A percentile compares a stretch with the other conserved stretches of the same genome.
phyloP scores from a whole-genome alignment of 2,113 vertebrate species.

The Pelmatolapia mariae region DNA sequence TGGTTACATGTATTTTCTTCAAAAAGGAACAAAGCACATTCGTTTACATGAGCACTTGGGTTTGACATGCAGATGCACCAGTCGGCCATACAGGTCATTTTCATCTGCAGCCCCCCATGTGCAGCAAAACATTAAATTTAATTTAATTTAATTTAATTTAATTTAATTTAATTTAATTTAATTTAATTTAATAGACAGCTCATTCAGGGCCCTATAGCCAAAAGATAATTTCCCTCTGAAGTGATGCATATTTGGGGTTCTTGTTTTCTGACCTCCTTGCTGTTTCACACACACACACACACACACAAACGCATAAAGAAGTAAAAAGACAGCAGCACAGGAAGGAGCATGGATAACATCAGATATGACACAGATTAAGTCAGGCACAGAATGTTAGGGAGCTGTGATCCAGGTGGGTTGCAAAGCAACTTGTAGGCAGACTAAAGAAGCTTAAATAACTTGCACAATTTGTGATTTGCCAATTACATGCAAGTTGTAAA shows the following conservation, averaged over 20 bases:
- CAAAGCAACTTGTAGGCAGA: background rate
- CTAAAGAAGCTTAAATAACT: background rate
- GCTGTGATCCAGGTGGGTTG: background rate
- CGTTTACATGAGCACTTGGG: background rate
- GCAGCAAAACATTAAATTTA: background rate
- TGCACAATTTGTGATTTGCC: background rate
- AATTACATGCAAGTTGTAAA: background rate
- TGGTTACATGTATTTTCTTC: background rate
- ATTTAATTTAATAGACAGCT: fast-evolving
- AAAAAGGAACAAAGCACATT: background rate
- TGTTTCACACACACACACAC: fast-evolving
- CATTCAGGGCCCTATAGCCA: background rate
- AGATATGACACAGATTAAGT: background rate
- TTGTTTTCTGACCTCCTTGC: background rate
- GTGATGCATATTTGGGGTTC: background rate
- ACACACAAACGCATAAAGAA: fast-evolving
- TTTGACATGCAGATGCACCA: fast-evolving
- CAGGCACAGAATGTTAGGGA: background rate
- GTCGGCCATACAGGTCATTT: background rate
- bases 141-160: background rate
- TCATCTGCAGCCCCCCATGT: background rate
- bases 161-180: too few relatives aligned
- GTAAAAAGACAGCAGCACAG: background rate
- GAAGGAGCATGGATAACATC: fast-evolving
- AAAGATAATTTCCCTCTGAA: background rate